Base-by-base conservation (phyloP, 2,113 vertebrate genomes). In the Rhinopomastus cyanomelas region DNA sequence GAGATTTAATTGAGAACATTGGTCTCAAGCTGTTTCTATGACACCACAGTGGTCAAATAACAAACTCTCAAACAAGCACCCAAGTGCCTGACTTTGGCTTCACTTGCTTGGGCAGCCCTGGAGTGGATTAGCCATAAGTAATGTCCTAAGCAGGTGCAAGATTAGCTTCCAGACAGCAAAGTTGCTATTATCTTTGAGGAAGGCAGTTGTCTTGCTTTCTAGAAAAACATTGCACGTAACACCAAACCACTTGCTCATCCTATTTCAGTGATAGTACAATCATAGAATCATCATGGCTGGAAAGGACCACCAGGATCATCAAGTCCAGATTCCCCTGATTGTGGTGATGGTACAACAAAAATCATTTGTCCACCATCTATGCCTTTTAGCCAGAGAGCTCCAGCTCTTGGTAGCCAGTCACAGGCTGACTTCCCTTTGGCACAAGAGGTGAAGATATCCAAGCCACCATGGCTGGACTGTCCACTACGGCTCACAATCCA, bases 171-270 rank as follows among this genome's bases (percentile, higher is more conserved):
- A 80, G 48, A 69, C 16, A 66, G 79, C 51, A 85, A 77, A 65
- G 17, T 46, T 62, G 60, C 39, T 86, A 23, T 86, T 87, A 93
- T n/a, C 81, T 95, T 88, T 83, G 67, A 89, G 71, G 7, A 69
- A 77, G 9, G n/a, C 76, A 67, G 90, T 96, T 95, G 61, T 86
- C 81, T 85, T 88, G 88, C 83, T 91, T 94, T 95, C 80, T 83
- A 76, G 60, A 91, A 93, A 94, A 91, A 30, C 83, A 93, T 71
- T 94, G 56, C 90, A 91, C 72, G 90, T 93, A 88, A n/a, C n/a
- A 77, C 13, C 1, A 5, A 77, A 74, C n/a, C 27, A 59, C 11
- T 77, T 51, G 20, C 48, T 89, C 18, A 66, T 61, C 37, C 52
- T 64, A 3, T 82, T 89, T 82, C 64, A 68, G 39, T 1, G n/a